Conservation (phyloP, 2,888 invertebrate genomes). For the Biston betularia region DNA sequence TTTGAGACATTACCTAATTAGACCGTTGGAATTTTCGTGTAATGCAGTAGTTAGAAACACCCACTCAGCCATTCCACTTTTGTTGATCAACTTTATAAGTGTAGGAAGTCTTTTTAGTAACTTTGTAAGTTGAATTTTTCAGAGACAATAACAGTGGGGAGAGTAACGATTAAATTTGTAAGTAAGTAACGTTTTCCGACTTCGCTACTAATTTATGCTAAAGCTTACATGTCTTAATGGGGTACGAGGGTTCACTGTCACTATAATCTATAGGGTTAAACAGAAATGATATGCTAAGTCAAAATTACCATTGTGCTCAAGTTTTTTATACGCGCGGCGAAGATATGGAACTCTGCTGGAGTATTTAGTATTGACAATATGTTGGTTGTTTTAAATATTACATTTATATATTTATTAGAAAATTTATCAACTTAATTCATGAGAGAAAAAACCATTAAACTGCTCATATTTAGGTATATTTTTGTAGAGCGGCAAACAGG, state of each 20-base stretch:
- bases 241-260: constrained; percentile 19
- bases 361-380: too few species aligned
- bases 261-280: not conserved
- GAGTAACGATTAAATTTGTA: constrained; percentile 40
- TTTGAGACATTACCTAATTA: not conserved
- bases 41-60: constrained; percentile 26
- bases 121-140: constrained; percentile 36
- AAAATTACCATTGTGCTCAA: not conserved
- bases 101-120: constrained; percentile 5
- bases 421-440: too few species aligned
- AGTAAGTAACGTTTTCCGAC: constrained; percentile 36
- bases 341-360: too few species aligned
- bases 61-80: constrained; percentile 27
- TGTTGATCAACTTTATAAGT: constrained; percentile 42
- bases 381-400: too few species aligned
- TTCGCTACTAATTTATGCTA: constrained; percentile 30
- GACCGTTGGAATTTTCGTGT: constrained; percentile 5
- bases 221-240: constrained; percentile 23
- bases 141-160: constrained; percentile 39
- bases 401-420: too few species aligned
- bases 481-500: too few species aligned
- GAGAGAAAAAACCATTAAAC: too few species aligned
- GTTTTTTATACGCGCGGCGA: not conserved
- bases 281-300: constrained; percentile 1
- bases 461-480: too few species aligned